phyloP scores from a whole-genome alignment of 2,797 vertebrate genomes.

The Sebastes diploproa region DNA sequence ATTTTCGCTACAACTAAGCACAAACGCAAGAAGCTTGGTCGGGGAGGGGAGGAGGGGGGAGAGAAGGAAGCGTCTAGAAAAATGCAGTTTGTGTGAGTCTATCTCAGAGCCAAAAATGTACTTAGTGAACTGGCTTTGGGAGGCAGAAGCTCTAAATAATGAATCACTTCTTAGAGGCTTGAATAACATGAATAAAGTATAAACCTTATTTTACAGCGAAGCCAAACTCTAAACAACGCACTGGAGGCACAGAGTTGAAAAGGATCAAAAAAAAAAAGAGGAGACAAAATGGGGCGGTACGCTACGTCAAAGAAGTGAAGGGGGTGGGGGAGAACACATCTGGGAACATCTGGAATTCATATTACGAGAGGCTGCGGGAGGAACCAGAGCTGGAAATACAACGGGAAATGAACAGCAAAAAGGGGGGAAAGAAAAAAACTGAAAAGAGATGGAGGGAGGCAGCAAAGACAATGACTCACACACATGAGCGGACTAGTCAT shows the following conservation, averaged over 20 bases:
- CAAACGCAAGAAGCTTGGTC: conserved; percentile 46
- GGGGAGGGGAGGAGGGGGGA: not conserved
- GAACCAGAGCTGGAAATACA: conserved; percentile 35
- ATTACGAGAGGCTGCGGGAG: conserved; percentile 16
- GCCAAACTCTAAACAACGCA: conserved; percentile 51
- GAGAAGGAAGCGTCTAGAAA: conserved; percentile 55
- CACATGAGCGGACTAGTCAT: conserved; percentile 79
- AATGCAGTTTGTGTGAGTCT: conserved; percentile 57
- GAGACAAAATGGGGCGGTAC: not conserved
- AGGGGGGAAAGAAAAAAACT: not conserved
- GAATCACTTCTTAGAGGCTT: conserved; percentile 76
- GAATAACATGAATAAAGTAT: conserved; percentile 82
- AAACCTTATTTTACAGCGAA: conserved; percentile 64
- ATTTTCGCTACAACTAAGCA: conserved; percentile 58
- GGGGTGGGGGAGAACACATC: not conserved
- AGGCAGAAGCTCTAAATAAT: conserved; percentile 79
- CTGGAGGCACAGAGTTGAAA: conserved; percentile 19
- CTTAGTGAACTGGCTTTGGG: conserved; percentile 76
- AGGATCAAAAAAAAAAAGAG: conserved; percentile 15
- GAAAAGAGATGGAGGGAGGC: conserved; percentile 51
- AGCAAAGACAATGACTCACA: conserved; percentile 83
- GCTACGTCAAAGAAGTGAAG: conserved; percentile 1
- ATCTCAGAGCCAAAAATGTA: conserved; percentile 78
- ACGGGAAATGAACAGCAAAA: conserved; percentile 42
- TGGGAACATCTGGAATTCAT: conserved; percentile 66